phyloP scores from a whole-genome alignment of 2,888 invertebrate genomes.

The Alitta virens region DNA sequence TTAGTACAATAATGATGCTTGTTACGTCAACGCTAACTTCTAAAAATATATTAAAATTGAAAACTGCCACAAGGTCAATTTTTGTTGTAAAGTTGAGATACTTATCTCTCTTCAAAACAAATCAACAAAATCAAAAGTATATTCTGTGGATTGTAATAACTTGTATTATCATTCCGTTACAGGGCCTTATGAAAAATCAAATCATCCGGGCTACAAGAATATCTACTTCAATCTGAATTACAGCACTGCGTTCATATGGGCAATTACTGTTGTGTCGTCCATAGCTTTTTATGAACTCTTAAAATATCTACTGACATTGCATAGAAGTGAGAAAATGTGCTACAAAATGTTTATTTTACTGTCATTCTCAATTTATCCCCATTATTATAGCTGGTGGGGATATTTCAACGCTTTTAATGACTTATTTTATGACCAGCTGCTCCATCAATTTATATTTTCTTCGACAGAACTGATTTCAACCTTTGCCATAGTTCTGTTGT shows the following conservation, averaged over 20 bases:
- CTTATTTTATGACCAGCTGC: slow-evolving; percentile 27
- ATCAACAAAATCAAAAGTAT: too few relatives aligned
- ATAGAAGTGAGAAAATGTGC: slow-evolving; percentile 2
- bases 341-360: slow-evolving; percentile 17
- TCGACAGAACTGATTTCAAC: slow-evolving; percentile 28
- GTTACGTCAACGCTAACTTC: too few relatives aligned
- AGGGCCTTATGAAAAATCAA: slow-evolving; percentile 24
- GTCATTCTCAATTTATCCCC: slow-evolving; percentile 25
- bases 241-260: slow-evolving; percentile 28
- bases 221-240: slow-evolving; percentile 29
- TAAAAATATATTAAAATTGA: too few relatives aligned
- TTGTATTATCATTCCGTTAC: background rate
- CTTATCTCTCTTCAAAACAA: too few relatives aligned
- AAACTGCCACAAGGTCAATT: too few relatives aligned
- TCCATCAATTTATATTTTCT: slow-evolving; percentile 30
- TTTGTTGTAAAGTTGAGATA: too few relatives aligned
- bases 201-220: slow-evolving; percentile 26
- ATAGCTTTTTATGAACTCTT: slow-evolving; percentile 25
- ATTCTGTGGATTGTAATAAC: too few relatives aligned
- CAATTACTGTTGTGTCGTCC: slow-evolving; percentile 14
- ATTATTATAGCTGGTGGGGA: slow-evolving; percentile 34
- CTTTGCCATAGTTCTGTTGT: slow-evolving; percentile 16
- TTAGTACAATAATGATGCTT: too few relatives aligned
- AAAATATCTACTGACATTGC: slow-evolving; percentile 16
- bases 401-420: slow-evolving; percentile 33